Conservation (phyloP, 2,888 invertebrate species). For the Mamestra brassicae region DNA sequence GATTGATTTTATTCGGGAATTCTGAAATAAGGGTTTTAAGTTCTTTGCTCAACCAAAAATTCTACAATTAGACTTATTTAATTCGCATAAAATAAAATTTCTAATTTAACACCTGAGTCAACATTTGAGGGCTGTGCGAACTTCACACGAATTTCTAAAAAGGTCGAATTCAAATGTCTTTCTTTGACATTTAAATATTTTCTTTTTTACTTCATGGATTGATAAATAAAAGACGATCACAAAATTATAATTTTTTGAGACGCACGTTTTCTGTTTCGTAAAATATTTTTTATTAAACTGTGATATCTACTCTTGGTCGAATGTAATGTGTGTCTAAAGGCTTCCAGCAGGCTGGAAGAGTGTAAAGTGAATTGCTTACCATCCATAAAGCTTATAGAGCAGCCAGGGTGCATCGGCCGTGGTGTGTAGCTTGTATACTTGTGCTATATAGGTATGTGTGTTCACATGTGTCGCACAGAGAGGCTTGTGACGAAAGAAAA, state of each 20-base stretch:
- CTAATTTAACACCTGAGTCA: conserved; percentile 3
- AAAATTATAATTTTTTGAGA: conserved; percentile 41
- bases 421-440: conserved; percentile 51
- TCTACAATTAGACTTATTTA: neutral
- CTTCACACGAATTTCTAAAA: conserved; percentile 36
- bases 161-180: conserved; percentile 48
- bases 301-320: conserved; percentile 38
- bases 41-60: neutral
- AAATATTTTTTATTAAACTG: conserved; percentile 44
- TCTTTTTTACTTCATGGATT: conserved; percentile 20
- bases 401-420: conserved; percentile 58
- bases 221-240: conserved; percentile 52
- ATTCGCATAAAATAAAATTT: conserved; percentile 2
- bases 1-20: neutral
- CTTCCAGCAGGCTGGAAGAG: conserved; percentile 26
- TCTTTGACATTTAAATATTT: conserved; percentile 56
- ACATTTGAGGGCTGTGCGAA: conserved; percentile 31
- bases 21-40: neutral
- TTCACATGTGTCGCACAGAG: conserved; percentile 63
- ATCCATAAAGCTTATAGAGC: conserved; percentile 58
- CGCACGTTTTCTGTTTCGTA: conserved; percentile 24
- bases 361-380: conserved; percentile 36
- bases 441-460: conserved; percentile 57
- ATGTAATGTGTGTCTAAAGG: conserved; percentile 17
- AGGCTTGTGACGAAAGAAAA: conserved; percentile 48